These are phyloP conservation scores for Bolinopsis microptera DNA, from an alignment of 37 sponge, comb jelly and placozoan genomes.

Conservation along the genomic window DNA sequence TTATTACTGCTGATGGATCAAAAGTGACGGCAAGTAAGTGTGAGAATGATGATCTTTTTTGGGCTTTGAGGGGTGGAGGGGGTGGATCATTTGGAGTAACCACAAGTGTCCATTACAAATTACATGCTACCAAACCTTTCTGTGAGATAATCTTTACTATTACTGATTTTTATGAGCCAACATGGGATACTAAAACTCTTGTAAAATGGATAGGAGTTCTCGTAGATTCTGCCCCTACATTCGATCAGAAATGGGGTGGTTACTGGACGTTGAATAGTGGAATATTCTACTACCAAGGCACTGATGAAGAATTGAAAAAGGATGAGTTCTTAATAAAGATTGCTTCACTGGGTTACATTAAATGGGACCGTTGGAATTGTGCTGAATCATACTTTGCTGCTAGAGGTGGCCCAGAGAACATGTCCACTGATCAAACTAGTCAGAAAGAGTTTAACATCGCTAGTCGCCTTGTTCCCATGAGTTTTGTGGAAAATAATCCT, in stretches of 20 bases:
- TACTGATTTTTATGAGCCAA: not conserved
- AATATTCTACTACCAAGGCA: slow-evolving; percentile 43
- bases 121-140: slow-evolving; percentile 38
- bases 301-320: not conserved
- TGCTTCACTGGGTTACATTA: not conserved
- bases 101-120: slow-evolving; percentile 1
- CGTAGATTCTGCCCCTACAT: not conserved
- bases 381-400: slow-evolving; percentile 30
- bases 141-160: not conserved
- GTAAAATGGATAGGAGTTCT: slow-evolving; percentile 39
- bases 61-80: slow-evolving; percentile 73
- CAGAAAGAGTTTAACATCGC: slow-evolving; percentile 32
- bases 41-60: slow-evolving; percentile 70
- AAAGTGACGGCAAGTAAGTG: slow-evolving; percentile 45
- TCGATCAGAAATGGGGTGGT: slow-evolving; percentile 16
- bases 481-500: not conserved
- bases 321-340: not conserved
- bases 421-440: slow-evolving; percentile 42
- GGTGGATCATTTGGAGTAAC: slow-evolving; percentile 73
- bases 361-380: not conserved
- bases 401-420: slow-evolving; percentile 36
- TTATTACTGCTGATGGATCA: slow-evolving; percentile 70
- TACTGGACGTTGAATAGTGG: slow-evolving; percentile 8
- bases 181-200: not conserved
- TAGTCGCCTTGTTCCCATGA: slow-evolving; percentile 27